phyloP scores from a whole-genome alignment of 2,888 invertebrate species.

The Keiferia lycopersicella region DNA sequence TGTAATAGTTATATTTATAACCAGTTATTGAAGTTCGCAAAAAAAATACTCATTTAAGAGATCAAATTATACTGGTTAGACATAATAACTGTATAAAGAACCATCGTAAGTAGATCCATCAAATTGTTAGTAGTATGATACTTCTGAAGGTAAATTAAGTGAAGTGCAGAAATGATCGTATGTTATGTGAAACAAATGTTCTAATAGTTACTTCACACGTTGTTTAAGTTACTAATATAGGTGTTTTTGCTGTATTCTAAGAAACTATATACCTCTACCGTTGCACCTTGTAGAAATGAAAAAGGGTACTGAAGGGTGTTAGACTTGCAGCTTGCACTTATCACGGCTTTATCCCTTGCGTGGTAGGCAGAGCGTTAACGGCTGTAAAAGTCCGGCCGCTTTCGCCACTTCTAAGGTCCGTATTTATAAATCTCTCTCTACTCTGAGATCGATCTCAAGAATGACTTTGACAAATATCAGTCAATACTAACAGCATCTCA shows the following conservation, averaged over 20 bases:
- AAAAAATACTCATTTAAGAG: background rate
- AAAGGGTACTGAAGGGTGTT: background rate
- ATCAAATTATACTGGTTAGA: background rate
- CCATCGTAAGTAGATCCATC: no score
- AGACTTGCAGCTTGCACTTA: no score
- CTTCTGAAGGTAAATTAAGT: background rate
- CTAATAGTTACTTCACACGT: conserved; percentile 4
- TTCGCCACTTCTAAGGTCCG: no score
- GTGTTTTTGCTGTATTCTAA: background rate
- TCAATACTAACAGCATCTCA: no score
- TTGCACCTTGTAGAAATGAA: background rate
- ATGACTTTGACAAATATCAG: no score
- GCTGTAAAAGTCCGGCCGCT: no score
- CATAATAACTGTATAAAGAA: no score
- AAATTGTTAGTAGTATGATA: background rate
- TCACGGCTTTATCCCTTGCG: no score
- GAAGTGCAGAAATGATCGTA: background rate
- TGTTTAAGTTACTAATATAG: background rate
- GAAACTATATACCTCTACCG: background rate
- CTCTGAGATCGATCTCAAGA: no score
- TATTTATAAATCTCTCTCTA: no score
- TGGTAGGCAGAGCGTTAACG: no score
- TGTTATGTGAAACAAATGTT: background rate
- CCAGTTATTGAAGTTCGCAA: background rate
- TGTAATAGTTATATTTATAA: conserved; percentile 9